Percentiles rank a stretch among this genome's conserved stretches.
Evolutionary conservation across 2,113 vertebrate genomes (phyloP).

Genomic region (Nesogale talazaci): DNA sequence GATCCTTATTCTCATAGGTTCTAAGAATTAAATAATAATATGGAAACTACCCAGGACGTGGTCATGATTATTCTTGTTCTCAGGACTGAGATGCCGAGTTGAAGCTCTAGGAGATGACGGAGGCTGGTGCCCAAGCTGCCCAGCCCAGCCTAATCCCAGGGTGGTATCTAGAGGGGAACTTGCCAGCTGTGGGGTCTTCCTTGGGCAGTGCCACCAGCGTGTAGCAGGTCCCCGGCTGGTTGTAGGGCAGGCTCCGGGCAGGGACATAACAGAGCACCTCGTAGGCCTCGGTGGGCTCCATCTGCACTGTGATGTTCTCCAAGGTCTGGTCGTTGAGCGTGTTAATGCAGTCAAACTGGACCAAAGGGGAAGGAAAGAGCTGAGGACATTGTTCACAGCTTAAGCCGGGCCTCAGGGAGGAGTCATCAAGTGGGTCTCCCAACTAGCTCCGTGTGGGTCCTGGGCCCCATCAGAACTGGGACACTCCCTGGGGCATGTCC

Average conservation of each 20-base stretch:
- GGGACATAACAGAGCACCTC: slow-evolving; percentile 87
- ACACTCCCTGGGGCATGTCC: not conserved
- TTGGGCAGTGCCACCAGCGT: slow-evolving; percentile 88
- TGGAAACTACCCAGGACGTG: not conserved
- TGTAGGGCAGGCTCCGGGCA: slow-evolving; percentile 88
- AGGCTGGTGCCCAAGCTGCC: not conserved
- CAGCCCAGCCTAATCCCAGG: not conserved
- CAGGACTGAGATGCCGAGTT: not conserved
- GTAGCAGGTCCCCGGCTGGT: slow-evolving; percentile 90
- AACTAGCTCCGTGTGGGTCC: not conserved
- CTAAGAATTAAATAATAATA: not conserved
- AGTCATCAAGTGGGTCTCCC: not conserved
- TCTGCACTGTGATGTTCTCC: slow-evolving; percentile 90
- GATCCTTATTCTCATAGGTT: not conserved
- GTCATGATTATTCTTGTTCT: not conserved
- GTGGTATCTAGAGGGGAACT: not conserved
- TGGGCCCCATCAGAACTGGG: not conserved
- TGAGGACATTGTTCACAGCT: not conserved
- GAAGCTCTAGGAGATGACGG: not conserved
- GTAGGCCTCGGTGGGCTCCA: slow-evolving; percentile 90
- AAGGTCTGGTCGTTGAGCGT: slow-evolving; percentile 90
- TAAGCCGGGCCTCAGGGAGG: too few relatives aligned
- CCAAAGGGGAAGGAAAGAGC: not conserved
- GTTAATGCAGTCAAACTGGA: slow-evolving; percentile 90
- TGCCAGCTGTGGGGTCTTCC: slow-evolving; percentile 89